Base-by-base conservation (phyloP, 2,888 invertebrate genomes). In the Tenthredo distinguenda region DNA sequence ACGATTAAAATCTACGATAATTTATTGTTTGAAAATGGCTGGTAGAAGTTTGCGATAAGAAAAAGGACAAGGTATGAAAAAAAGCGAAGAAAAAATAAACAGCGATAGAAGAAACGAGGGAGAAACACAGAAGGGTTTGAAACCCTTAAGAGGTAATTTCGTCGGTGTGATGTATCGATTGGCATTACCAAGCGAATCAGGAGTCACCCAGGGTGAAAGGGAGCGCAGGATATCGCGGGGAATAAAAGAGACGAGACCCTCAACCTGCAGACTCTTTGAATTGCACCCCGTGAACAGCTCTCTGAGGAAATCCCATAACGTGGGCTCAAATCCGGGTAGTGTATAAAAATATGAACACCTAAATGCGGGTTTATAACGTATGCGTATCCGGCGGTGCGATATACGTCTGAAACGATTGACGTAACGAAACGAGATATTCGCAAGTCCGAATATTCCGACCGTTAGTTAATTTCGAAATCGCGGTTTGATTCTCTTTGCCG, bases 111-210 rank as follows among this genome's bases (percentile, higher is more conserved):
- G 47, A 50, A 40, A 12, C 18, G 21, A 74, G 43, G 43, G 43
- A 74, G 21, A 74, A 74, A 43, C 47, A 43, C 43, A 26, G 40
- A 74, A 47, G 77, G 34, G 77, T 55, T 50, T 77, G 55, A 55
- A 21, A 81, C n/a, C 58, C 83, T 83, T 71, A 71, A 65, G 83
- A 83, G 68, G 85, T 85, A 62, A 82, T 58, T 82, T 43, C 26
- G 79, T 50, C 82, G 85, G 84, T 86, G 86, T 87, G 84, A 47
- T 86, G 87, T 90, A 90, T 90, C 88, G 90, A 90, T 90, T 88
- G 89, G 89, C 89, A 88, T 90, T 90, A 90, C 90, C 87, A 87
- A 87, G 90, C 90, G 88, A 89, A 90, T 90, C 90, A 87, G 89
- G 87, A 89, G 86, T 88, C 88, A 65, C 83, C 55, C 79, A 37